Base-by-base conservation (phyloP, 2,888 invertebrate species). In the Erebia aethiops region DNA sequence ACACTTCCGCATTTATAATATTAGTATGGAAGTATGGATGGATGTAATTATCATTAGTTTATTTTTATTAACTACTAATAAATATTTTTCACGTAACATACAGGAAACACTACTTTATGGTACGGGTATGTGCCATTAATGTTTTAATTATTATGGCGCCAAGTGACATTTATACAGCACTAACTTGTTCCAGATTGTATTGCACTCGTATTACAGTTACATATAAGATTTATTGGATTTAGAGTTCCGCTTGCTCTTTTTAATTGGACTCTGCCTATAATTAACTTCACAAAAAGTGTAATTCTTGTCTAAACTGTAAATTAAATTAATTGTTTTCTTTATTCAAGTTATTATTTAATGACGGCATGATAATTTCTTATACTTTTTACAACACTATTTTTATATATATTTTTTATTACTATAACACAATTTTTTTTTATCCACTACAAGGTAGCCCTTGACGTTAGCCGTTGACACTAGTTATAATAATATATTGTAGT, bases 141-240 rank as follows among this genome's bases (percentile, higher is more conserved):
- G 70, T 71, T 74, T 74, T 75, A 77, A 75, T 75, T 74, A 77
- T 72, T 67, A 69, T 65, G 72, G 69, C 72, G 71, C 71, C 73
- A 21, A 69, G 70, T 72, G 75, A 75, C 75, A 73, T 75, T 75
- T 75, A 74, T 71, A 70, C 64, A 64, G 49, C 58, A 62, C 51
- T 74, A 70, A 71, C 64, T 43, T 49, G 66, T 57, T 72, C 67
- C 58, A 46, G 21, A 57, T 57, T 54, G 16, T 62, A 71, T 57
- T 64, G 54, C 43, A 35, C 14, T 66, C 14, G 14, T 49, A 62
- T 57, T 69, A 72, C 61, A 41, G 69, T 72, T 72, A 57, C 58
- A 60, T 72, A 57, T 46, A 64, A 66, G 21, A 69, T 72, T 66
- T 46, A 69, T 69, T 58, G 46, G 3, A 41, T 56, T 58, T 58